Evolutionary conservation across 2,113 vertebrate genomes (phyloP).

Genomic region (Vidua macroura): DNA sequence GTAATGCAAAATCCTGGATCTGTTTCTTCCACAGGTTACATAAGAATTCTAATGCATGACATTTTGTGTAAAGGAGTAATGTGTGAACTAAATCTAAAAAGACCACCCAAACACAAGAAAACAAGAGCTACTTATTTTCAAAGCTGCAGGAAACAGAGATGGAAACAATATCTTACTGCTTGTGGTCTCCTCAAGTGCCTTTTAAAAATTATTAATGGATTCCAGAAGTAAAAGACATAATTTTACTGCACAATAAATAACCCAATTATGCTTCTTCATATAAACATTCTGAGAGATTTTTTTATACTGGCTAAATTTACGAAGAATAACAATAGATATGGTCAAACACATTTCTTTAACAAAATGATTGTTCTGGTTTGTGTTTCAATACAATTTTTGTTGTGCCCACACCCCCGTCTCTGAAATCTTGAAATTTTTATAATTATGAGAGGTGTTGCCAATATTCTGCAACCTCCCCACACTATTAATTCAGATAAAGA

Average conservation of each 20-base stretch:
- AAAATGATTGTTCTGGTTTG: rapidly evolving
- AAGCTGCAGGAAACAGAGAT: neutral
- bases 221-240: neutral
- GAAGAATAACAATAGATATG: neutral
- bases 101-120: neutral
- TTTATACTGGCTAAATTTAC: neutral
- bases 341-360: neutral
- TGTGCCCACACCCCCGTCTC: neutral
- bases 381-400: neutral
- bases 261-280: neutral
- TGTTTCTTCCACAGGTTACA: neutral
- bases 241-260: neutral
- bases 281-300: neutral
- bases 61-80: neutral
- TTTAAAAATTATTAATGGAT: neutral
- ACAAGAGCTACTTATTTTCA: neutral
- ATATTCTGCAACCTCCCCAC: neutral
- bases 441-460: neutral
- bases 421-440: neutral
- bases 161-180: neutral
- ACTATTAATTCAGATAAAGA: neutral
- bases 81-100: neutral
- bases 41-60: neutral
- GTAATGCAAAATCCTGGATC: neutral
- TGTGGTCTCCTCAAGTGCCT: neutral